Conservation (phyloP, 2,888 invertebrate genomes). For the Gisinianus flammeolus region DNA sequence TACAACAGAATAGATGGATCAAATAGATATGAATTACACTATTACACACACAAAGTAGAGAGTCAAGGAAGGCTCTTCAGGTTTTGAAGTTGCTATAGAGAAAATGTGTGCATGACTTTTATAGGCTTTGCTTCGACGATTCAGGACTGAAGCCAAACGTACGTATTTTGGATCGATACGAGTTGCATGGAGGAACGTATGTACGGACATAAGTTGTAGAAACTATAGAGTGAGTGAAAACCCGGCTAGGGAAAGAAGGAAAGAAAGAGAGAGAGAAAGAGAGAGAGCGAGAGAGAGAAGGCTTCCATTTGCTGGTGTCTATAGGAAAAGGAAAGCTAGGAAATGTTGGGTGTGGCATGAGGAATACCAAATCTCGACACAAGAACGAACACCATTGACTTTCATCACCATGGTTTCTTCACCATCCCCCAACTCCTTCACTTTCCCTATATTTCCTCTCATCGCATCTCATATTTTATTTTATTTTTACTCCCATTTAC, state of each 20-base stretch:
- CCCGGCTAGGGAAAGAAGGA: neutral
- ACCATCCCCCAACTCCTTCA: neutral
- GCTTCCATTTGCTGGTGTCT: neutral
- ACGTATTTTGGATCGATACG: neutral
- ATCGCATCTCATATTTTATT: too few species aligned
- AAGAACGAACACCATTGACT: neutral
- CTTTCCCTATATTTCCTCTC: neutral
- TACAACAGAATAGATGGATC: too few species aligned
- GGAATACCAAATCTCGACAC: neutral
- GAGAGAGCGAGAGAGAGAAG: conserved; percentile 7
- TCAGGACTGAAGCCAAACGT: neutral
- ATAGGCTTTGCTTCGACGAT: too few species aligned
- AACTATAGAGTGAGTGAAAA: neutral
- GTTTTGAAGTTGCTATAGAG: too few species aligned
- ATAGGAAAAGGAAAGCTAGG: neutral
- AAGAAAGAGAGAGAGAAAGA: neutral
- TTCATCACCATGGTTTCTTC: neutral
- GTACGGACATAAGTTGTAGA: neutral
- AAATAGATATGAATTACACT: too few species aligned
- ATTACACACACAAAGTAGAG: too few species aligned
- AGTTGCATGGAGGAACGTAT: neutral
- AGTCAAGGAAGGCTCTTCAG: too few species aligned
- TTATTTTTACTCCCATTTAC: too few species aligned
- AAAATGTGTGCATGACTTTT: too few species aligned
- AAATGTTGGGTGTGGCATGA: neutral